Base-by-base conservation (phyloP, 2,888 invertebrate species). In the Phorcus lineatus region DNA sequence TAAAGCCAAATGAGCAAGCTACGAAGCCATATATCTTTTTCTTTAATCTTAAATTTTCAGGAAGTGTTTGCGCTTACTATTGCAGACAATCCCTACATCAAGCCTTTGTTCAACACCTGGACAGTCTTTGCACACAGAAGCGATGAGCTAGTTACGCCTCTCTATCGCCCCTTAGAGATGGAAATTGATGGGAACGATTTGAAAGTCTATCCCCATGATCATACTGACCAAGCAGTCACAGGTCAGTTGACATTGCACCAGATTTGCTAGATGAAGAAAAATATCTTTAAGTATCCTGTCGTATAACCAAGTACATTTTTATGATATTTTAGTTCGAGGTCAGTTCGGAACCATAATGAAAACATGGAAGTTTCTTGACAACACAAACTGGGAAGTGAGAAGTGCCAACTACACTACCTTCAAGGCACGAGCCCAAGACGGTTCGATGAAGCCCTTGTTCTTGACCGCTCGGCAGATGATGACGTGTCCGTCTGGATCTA, bases 381-480 rank as follows among this genome's bases (percentile, higher is more conserved):
- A 70, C 70, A 70, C 40, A 9, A 70, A 70, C 70, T 70, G 70
- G 70, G 70, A 70, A 11, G 70, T 70, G 16, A 70, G 70, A 13
- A 2, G 6, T 9, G 9, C 36, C 4, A 70, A 70, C 31, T 70
- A 70, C 17, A 40, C 70, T 4, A n/a, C n/a, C 17, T 70, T 70
- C 70, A 3, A 70, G 11, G 13, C 47, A 47, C 1, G 11, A 7
- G 7, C 36, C 36, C 7, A 3, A 7, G 7, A 3, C 47, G 47
- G 47, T n/a, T 3, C 36, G 40, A 31, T 13, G 36, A 17, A 70
- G 17, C 70, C 70, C 0, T 1, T 36, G 6, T 70, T n/a, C 19
- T 16, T 70, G 36, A 17, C 36, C 17, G 70, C 70, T 36, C 17
- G 16, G 36, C 70, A 70, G 40, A 40, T 70, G 6, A 70, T 70